A percentile compares a stretch with the other conserved stretches of the same genome.
These are phyloP conservation scores for Triops cancriformis DNA, from an alignment of 1,140 invertebrate species.

Conservation along the genomic window DNA sequence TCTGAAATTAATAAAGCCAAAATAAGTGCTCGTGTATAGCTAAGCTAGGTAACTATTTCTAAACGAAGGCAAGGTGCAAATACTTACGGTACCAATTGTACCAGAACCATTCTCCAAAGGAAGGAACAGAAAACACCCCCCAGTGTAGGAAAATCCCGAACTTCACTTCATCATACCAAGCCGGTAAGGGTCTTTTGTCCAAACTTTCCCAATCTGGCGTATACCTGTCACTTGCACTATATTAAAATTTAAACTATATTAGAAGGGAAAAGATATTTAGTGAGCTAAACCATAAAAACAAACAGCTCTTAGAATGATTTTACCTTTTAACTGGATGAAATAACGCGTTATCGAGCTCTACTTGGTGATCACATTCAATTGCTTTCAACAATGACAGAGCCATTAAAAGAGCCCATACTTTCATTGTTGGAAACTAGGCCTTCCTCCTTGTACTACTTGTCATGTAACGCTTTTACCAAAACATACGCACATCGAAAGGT, in stretches of 20 bases:
- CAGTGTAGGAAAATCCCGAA: slow-evolving; percentile 92
- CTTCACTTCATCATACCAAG: slow-evolving; percentile 83
- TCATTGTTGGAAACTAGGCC: neutral
- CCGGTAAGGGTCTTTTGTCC: slow-evolving; percentile 67
- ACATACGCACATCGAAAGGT: no score
- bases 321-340: neutral
- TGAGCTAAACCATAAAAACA: no score
- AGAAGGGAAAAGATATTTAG: no score
- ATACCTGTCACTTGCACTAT: neutral
- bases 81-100: slow-evolving; percentile 38
- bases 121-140: slow-evolving; percentile 84
- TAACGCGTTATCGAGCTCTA: neutral
- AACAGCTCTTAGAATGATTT: no score
- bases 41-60: no score
- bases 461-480: no score
- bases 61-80: neutral
- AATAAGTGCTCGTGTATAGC: neutral
- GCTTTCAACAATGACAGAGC: neutral
- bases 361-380: neutral
- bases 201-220: slow-evolving; percentile 62
- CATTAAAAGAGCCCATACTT: neutral
- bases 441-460: no score
- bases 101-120: slow-evolving; percentile 85
- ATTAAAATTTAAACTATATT: neutral
- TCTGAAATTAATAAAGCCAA: neutral